Evolutionary conservation across 2,888 invertebrate genomes (phyloP).

Genomic region (Ganaspis brasiliensis): DNA sequence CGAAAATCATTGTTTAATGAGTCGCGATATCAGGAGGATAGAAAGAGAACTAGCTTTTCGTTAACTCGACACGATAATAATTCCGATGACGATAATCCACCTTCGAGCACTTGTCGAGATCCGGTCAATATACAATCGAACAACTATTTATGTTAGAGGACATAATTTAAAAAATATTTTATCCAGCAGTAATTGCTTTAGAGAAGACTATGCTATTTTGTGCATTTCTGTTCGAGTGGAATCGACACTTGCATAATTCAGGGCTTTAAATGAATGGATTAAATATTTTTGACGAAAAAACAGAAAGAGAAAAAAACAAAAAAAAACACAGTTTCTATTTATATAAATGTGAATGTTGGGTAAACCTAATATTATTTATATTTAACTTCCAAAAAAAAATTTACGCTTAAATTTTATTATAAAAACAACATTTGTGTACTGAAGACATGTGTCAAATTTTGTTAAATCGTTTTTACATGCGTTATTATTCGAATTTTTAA

Average conservation of each 20-base stretch:
- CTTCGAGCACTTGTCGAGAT: conserved; percentile 82
- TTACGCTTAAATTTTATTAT: conserved; percentile 27
- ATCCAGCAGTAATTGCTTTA: neutral
- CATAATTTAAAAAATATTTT: neutral
- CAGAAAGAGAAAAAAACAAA: no score
- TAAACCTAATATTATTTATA: conserved; percentile 2
- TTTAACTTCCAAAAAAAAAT: conserved; percentile 19
- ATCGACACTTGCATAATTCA: neutral
- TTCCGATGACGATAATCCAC: conserved; percentile 81
- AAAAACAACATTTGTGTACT: neutral
- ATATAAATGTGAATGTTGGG: neutral
- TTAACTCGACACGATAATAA: conserved; percentile 70
- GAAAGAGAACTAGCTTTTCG: conserved; percentile 57
- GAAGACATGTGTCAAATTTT: conserved; percentile 34
- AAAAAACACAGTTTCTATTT: conserved; percentile 2
- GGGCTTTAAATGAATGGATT: conserved; percentile 2
- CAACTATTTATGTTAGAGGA: conserved; percentile 69
- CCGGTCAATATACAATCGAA: conserved; percentile 74
- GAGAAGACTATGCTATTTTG: conserved; percentile 15
- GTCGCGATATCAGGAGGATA: conserved; percentile 68
- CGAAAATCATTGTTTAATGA: conserved; percentile 70
- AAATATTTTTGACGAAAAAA: conserved; percentile 3
- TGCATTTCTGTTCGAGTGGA: neutral
- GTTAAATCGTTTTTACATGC: conserved; percentile 22
- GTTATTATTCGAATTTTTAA: conserved; percentile 4